Percentiles rank a stretch among this genome's conserved stretches.
These are phyloP conservation scores for Saccopteryx leptura DNA, from an alignment of 2,113 vertebrate genomes.

Conservation along the genomic window DNA sequence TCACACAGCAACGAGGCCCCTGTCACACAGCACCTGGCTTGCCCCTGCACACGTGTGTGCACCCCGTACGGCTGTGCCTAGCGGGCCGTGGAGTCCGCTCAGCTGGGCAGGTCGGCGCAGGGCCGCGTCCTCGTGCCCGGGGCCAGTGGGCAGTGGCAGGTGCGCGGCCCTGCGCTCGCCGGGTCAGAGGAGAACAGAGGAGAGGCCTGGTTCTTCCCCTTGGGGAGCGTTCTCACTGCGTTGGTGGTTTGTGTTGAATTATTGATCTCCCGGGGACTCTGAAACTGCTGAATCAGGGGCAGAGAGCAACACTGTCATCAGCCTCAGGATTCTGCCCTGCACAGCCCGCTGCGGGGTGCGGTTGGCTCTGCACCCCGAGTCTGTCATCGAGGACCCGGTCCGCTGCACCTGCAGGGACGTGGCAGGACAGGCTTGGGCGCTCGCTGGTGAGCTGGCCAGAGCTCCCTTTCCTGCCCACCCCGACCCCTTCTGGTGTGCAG, in stretches of 20 bases:
- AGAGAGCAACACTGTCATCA: background rate
- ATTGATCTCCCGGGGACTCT: conserved; percentile 27
- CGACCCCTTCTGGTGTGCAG: accelerated
- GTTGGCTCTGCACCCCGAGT: background rate
- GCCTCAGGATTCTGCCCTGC: background rate
- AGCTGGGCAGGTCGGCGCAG: background rate
- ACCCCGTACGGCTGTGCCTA: too few species aligned
- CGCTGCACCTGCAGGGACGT: background rate
- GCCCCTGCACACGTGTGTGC: background rate
- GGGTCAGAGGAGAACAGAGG: background rate
- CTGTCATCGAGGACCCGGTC: background rate
- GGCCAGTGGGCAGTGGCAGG: too few species aligned
- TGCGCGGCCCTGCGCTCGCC: background rate
- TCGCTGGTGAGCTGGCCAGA: accelerated
- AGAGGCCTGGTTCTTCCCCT: background rate
- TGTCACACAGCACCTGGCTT: too few species aligned
- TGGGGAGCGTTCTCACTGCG: background rate
- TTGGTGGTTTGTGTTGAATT: conserved; percentile 64
- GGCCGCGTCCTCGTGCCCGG: too few species aligned
- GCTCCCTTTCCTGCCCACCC: background rate
- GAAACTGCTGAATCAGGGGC: conserved; percentile 13
- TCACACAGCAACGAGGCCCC: accelerated
- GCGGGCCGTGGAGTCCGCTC: accelerated
- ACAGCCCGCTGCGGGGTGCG: background rate
- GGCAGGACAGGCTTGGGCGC: background rate